These are phyloP conservation scores for Pandemis cinnamomeana DNA, from an alignment of 2,888 invertebrate genomes.

Conservation along the genomic window DNA sequence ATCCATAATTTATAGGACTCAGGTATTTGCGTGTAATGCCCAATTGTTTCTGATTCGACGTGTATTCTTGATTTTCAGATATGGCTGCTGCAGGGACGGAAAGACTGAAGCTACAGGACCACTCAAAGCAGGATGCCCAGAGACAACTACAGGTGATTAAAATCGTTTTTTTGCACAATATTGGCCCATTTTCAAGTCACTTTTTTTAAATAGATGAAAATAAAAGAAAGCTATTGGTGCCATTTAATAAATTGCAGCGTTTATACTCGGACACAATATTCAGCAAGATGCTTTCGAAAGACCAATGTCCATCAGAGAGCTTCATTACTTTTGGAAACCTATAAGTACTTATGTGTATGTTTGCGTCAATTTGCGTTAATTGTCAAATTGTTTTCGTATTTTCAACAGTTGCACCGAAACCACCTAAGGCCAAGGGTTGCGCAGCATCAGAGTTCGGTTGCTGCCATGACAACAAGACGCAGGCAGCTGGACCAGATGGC, in stretches of 20 bases:
- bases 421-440: slow-evolving; percentile 70
- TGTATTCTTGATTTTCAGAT: slow-evolving; percentile 57
- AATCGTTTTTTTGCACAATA: background rate
- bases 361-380: background rate
- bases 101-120: slow-evolving; percentile 87
- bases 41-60: no score
- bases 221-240: background rate
- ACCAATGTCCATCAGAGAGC: no score
- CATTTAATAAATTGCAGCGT: background rate
- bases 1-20: background rate
- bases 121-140: slow-evolving; percentile 80
- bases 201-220: background rate
- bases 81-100: slow-evolving; percentile 90
- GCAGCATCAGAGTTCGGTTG: slow-evolving; percentile 87
- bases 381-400: slow-evolving; percentile 30
- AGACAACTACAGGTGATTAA: slow-evolving; percentile 57
- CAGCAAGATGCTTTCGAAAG: no score
- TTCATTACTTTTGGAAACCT: no score
- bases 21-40: background rate
- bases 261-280: no score
- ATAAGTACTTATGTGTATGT: no score
- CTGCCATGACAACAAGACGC: slow-evolving; percentile 87
- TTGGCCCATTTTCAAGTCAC: background rate
- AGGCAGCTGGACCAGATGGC: slow-evolving; percentile 86
- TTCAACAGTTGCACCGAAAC: slow-evolving; percentile 38